Evolutionary conservation across 2,113 vertebrate species (phyloP).

Genomic region (Heterochromis multidens): DNA sequence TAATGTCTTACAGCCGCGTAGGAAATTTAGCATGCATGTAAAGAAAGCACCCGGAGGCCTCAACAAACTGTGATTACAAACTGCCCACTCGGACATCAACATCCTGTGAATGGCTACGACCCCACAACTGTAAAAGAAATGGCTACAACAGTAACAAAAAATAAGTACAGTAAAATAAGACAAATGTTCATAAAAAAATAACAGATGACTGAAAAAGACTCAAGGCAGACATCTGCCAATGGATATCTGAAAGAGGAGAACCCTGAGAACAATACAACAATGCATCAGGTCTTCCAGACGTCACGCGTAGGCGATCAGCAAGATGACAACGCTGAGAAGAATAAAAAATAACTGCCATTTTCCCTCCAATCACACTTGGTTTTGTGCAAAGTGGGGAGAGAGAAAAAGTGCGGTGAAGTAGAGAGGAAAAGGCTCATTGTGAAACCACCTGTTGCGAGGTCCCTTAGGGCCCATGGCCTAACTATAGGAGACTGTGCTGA

Average conservation of each 20-base stretch:
- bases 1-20: slow-evolving; percentile 64
- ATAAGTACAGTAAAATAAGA: background rate
- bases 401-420: background rate
- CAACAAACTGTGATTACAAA: slow-evolving; percentile 24
- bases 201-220: slow-evolving; percentile 31
- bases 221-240: slow-evolving; percentile 3
- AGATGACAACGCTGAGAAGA: background rate
- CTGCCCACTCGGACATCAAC: slow-evolving; percentile 38
- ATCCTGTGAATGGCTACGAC: slow-evolving; percentile 1
- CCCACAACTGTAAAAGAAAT: slow-evolving; percentile 10
- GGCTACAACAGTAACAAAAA: background rate
- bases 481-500: slow-evolving; percentile 32
- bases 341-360: slow-evolving; percentile 28
- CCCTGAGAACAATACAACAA: slow-evolving; percentile 41
- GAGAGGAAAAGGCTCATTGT: slow-evolving; percentile 1
- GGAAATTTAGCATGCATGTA: slow-evolving; percentile 45
- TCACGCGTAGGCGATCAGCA: slow-evolving; percentile 30
- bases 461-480: background rate
- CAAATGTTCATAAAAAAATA: background rate
- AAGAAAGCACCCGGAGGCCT: slow-evolving; percentile 24
- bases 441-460: slow-evolving; percentile 44
- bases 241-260: slow-evolving; percentile 45
- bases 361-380: slow-evolving; percentile 35
- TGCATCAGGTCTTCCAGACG: slow-evolving; percentile 25
- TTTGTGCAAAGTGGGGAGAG: background rate